A percentile compares a stretch with the other conserved stretches of the same genome.
These are phyloP conservation scores for Thumatha senex DNA, from an alignment of 2,888 invertebrate species.

Conservation along the genomic window DNA sequence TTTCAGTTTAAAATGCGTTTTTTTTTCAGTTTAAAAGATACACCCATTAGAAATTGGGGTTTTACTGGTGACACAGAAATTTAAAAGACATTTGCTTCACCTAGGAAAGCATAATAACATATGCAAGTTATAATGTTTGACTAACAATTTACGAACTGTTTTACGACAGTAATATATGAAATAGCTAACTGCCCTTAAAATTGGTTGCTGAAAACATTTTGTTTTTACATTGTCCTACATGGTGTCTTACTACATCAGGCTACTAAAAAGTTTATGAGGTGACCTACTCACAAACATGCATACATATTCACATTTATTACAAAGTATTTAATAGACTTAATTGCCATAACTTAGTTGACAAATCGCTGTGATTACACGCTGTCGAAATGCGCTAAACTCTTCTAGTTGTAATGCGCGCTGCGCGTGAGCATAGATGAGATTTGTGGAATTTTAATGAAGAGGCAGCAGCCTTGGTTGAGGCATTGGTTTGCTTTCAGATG, in stretches of 20 bases:
- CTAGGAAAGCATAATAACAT: too few species aligned
- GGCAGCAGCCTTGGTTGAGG: neutral
- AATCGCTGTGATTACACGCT: slow-evolving; percentile 16
- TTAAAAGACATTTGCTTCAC: too few species aligned
- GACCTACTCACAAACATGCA: slow-evolving; percentile 6
- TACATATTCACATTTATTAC: slow-evolving; percentile 3
- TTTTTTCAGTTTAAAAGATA: too few species aligned
- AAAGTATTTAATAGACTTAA: slow-evolving; percentile 19
- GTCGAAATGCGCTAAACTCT: slow-evolving; percentile 12
- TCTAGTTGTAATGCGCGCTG: slow-evolving; percentile 8
- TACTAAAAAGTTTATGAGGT: slow-evolving; percentile 2
- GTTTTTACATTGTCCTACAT: neutral
- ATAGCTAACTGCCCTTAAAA: neutral
- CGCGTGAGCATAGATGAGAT: neutral
- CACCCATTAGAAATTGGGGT: too few species aligned
- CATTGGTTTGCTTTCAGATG: neutral
- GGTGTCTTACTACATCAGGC: slow-evolving; percentile 4
- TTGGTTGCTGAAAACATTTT: neutral
- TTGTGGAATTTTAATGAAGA: slow-evolving; percentile 18
- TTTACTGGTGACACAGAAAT: too few species aligned
- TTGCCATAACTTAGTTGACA: slow-evolving; percentile 24
- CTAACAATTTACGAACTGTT: neutral
- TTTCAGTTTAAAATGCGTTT: too few species aligned
- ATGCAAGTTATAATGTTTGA: too few species aligned
- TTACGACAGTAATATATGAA: neutral